Base-by-base conservation (phyloP, 2,888 invertebrate species). In the Mellilla xanthometata region DNA sequence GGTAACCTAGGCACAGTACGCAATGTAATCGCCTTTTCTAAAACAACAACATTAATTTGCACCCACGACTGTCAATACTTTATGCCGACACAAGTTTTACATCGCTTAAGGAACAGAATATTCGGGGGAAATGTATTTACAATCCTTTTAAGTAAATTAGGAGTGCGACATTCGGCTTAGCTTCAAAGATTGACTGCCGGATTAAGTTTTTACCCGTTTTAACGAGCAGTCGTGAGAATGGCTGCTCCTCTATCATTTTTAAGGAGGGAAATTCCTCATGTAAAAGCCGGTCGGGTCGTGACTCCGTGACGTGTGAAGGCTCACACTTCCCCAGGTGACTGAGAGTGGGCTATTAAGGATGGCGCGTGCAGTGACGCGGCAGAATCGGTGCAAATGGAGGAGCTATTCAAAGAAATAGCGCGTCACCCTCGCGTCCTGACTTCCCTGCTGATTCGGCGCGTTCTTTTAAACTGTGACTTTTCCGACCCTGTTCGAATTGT, bases 341-440 rank as follows among this genome's bases (percentile, higher is more conserved):
- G 56, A 49, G 61, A 67, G 68, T 62, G 57, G 60, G 63, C 68
- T 64, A 70, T 74, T 68, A 73, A 60, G 62, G 62, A 43, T 28
- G 34, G 67, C 62, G 70, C 67, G 72, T 68, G 72, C 65, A 66
- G 67, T 81, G 84, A 84, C 78, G 72, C 48, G 52, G 74, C 78
- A 54, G 59, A 67, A 73, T 71, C 64, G 62, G 65, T 70, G 69
- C 64, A 76, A 81, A 80, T 72, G 68, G 69, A 59, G 67, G 67
- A 72, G 70, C 63, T 59, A 69, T 65, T 67, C 65, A 72, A 70
- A 68, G 70, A 72, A 76, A 59, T 59, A 64, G 62, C 56, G 52
- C 52, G 71, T 80, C 78, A 78, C 61, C 55, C 61, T 61, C 58
- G 39, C 58, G 44, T 50, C 49, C 54, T 60, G 62, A 64, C 69